Conservation (phyloP, 1,140 invertebrate genomes). For the Thalassaphorura encarpata region DNA sequence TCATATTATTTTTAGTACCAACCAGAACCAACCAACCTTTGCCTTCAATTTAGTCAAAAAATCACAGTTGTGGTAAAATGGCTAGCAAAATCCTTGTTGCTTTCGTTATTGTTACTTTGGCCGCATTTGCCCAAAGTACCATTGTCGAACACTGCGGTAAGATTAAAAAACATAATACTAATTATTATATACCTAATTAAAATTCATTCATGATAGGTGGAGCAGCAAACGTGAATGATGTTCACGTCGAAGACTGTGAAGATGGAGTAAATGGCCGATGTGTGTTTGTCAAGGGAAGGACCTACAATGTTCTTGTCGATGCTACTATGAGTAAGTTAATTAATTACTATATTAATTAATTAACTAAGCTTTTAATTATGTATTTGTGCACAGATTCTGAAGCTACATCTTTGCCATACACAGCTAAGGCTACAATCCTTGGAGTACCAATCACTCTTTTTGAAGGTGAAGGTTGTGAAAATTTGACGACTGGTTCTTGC, state of each 20-base stretch:
- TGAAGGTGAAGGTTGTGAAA: neutral
- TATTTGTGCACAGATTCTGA: neutral
- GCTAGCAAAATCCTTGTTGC: no score
- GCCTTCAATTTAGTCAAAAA: no score
- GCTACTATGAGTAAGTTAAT: neutral
- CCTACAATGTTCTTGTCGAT: neutral
- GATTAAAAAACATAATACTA: no score
- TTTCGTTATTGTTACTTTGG: no score
- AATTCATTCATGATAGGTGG: no score
- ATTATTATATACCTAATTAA: no score
- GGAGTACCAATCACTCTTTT: neutral
- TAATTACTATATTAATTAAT: neutral
- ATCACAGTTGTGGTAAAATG: no score
- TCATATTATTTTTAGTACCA: no score
- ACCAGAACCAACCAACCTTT: no score
- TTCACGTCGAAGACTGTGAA: neutral
- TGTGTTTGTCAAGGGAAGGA: neutral
- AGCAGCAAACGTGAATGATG: neutral
- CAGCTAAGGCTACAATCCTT: neutral
- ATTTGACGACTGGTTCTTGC: neutral
- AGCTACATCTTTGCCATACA: neutral
- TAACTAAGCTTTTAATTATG: neutral
- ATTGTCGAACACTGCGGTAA: no score
- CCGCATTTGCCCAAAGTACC: no score
- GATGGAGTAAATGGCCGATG: neutral